Conservation (phyloP, 2,888 invertebrate species). For the Asteroscopus sphinx region DNA sequence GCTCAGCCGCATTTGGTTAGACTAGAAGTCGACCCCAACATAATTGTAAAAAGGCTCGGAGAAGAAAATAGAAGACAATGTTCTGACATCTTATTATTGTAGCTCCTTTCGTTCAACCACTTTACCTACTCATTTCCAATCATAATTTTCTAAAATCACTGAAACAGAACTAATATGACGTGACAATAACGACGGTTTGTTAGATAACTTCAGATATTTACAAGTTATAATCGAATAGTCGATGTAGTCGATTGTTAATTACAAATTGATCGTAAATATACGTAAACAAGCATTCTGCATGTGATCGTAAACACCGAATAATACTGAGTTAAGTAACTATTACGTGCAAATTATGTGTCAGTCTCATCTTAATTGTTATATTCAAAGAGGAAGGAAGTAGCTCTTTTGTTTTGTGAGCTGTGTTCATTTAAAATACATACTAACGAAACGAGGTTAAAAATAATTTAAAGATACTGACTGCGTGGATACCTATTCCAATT, state of each 20-base stretch:
- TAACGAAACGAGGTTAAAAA: too few species aligned
- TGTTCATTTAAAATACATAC: neutral
- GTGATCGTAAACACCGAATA: conserved; percentile 9
- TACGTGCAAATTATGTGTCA: conserved; percentile 12
- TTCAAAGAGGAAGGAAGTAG: conserved; percentile 32
- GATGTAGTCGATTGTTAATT: conserved; percentile 7
- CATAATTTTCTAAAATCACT: conserved; percentile 4
- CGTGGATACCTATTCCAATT: neutral
- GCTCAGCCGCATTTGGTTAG: too few species aligned
- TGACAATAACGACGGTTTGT: conserved; percentile 3
- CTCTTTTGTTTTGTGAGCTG: neutral
- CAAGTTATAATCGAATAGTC: too few species aligned
- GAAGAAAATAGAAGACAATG: too few species aligned
- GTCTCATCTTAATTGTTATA: conserved; percentile 21
- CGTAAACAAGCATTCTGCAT: conserved; percentile 11
- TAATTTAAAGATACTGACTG: neutral
- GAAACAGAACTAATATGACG: conserved; percentile 3
- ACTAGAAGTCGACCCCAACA: too few species aligned
- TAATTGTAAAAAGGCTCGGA: too few species aligned
- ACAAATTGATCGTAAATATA: conserved; percentile 14
- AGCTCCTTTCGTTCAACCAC: neutral
- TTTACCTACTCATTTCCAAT: neutral
- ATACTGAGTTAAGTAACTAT: conserved; percentile 3
- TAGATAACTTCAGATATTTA: too few species aligned
- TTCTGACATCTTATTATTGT: conserved; percentile 4